phyloP scores from a whole-genome alignment of 1,140 invertebrate species.

The Apolygus lucorum region DNA sequence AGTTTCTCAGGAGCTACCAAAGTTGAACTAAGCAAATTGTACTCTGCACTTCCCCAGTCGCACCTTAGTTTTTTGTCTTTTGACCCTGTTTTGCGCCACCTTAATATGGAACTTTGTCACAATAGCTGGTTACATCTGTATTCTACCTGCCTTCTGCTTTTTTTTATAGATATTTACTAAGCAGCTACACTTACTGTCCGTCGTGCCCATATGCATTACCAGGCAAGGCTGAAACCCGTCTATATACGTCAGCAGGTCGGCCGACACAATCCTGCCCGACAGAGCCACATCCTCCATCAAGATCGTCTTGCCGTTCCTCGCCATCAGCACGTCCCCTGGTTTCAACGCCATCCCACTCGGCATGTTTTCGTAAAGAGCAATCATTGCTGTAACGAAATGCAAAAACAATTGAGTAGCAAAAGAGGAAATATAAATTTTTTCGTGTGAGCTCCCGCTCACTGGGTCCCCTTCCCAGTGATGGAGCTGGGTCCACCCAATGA shows the following conservation, averaged over 20 bases:
- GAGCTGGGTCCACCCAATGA: no score
- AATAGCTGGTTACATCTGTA: neutral
- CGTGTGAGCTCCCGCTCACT: no score
- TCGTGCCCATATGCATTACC: conserved; percentile 65
- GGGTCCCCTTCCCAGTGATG: no score
- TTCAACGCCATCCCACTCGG: conserved; percentile 71
- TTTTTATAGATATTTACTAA: no score
- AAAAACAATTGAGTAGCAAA: no score
- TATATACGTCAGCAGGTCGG: conserved; percentile 78
- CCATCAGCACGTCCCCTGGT: conserved; percentile 76
- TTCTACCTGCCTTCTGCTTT: neutral
- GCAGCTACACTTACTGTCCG: conserved; percentile 44
- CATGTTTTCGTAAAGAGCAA: conserved; percentile 81
- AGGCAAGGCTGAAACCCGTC: conserved; percentile 54
- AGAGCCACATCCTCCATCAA: conserved; percentile 83
- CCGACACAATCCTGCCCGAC: conserved; percentile 76
- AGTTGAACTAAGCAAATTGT: no score
- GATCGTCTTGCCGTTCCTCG: conserved; percentile 77
- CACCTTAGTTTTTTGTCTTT: no score
- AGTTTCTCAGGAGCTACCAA: no score
- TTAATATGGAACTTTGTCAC: neutral
- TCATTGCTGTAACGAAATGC: conserved; percentile 46
- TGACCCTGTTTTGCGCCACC: no score
- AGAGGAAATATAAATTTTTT: no score
- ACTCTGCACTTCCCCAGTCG: no score